A percentile compares a stretch with the other conserved stretches of the same genome.
phyloP scores from a whole-genome alignment of 1,140 invertebrate genomes.

The Mya arenaria region DNA sequence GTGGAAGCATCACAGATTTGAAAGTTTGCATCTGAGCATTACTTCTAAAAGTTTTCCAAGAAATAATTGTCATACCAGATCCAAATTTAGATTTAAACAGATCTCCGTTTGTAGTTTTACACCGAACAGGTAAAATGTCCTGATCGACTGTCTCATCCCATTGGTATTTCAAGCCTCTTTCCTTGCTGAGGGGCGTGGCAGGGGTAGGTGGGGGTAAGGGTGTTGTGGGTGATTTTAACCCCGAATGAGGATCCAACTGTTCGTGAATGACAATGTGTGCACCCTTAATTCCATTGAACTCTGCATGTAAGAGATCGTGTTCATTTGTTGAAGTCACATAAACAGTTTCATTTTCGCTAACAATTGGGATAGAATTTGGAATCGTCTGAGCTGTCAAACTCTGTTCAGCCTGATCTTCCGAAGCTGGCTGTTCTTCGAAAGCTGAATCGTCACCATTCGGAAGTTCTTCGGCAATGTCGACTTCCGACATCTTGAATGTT shows the following conservation, averaged over 20 bases:
- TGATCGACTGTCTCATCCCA: constrained; percentile 93
- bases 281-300: constrained; percentile 78
- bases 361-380: constrained; percentile 26
- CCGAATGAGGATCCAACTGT: constrained; percentile 71
- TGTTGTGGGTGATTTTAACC: constrained; percentile 76
- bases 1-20: too few species aligned
- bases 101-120: constrained; percentile 92
- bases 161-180: constrained; percentile 80
- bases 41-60: too few species aligned
- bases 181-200: constrained; percentile 76
- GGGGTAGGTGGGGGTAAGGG: constrained; percentile 79
- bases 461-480: constrained; percentile 80
- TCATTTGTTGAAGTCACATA: constrained; percentile 79
- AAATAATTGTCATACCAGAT: too few species aligned
- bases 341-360: constrained; percentile 68
- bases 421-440: constrained; percentile 72
- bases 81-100: constrained; percentile 93
- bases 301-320: constrained; percentile 77
- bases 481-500: constrained; percentile 77
- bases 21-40: too few species aligned
- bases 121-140: constrained; percentile 90
- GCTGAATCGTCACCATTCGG: constrained; percentile 81
- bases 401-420: constrained; percentile 67
- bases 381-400: constrained; percentile 42
- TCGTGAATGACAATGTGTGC: constrained; percentile 82